These are phyloP conservation scores for Antheraea pernyi DNA, from an alignment of 1,140 invertebrate genomes.

Conservation along the genomic window DNA sequence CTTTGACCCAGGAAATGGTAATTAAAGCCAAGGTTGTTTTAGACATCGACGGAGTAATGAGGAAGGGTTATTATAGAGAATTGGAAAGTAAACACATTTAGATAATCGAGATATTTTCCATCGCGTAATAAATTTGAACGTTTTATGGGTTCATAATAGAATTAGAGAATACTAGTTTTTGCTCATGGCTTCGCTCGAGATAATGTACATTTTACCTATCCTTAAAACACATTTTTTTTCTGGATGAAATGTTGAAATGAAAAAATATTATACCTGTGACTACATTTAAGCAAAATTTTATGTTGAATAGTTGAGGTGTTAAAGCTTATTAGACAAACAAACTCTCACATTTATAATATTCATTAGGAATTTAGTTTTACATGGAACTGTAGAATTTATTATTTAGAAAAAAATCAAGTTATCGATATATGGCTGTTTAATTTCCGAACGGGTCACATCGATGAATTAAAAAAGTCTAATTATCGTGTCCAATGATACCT, in stretches of 20 bases:
- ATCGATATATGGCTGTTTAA: not conserved
- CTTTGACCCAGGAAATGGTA: not conserved
- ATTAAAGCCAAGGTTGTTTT: not conserved
- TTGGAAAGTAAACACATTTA: conserved; percentile 1
- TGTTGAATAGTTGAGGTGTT: too few relatives aligned
- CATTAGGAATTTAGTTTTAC: too few relatives aligned
- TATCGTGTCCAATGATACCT: not conserved
- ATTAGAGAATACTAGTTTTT: too few relatives aligned
- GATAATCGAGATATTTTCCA: not conserved
- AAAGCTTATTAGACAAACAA: too few relatives aligned
- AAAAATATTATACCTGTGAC: too few relatives aligned
- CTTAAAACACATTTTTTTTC: too few relatives aligned
- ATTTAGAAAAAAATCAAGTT: not conserved
- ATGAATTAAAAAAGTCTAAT: not conserved
- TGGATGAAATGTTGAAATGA: too few relatives aligned
- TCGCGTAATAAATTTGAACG: not conserved
- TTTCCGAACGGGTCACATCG: not conserved
- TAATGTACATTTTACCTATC: too few relatives aligned
- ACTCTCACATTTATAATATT: too few relatives aligned
- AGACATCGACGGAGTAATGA: not conserved
- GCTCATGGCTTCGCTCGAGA: too few relatives aligned
- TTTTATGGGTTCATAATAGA: not conserved
- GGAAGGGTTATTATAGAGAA: not conserved
- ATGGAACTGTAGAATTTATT: too few relatives aligned
- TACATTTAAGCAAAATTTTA: too few relatives aligned